Evolutionary conservation across 2,797 vertebrate genomes (phyloP), one percentile per base, ranked within the genome.

Genomic region (Nasua narica): DNA sequence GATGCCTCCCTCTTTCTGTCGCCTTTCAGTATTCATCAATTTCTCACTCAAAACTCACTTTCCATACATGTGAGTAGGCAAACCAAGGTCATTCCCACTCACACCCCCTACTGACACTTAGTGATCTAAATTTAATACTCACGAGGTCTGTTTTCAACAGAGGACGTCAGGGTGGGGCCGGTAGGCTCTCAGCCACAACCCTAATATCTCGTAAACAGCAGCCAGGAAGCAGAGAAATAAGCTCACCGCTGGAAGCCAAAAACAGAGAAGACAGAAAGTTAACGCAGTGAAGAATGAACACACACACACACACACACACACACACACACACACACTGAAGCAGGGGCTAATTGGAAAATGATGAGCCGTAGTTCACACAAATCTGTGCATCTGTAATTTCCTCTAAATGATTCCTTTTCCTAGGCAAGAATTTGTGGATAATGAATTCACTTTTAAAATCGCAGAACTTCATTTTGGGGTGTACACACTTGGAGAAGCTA

Each of bases 401-500:
- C 54, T 52, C 76, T 83, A 92, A 95, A 92, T 18, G 7, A 21
- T 35, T 92, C 7, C 91, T 95, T 95, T 94, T 95, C 84, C 90
- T 25, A 77, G 70, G 78, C 15, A 86, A 94, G 74, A 91, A 83
- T 90, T 95, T 97, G 32, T 74, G 62, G n/a, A 32, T 81, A 95
- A 92, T 86, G 56, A 56, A 69, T 91, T 93, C 65, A 86, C 84
- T 84, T 58, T 93, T 94, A 95, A 98, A 97, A 97, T 72, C 37
- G 37, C 23, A 95, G 67, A 96, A 88, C 3, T 77, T 96, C 94
- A 83, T 48, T 77, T 95, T 87, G 67, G 62, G 69, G 32, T 93
- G 46, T 88, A 54, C n/a, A 91, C 18, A 69, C 77, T 96, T 81
- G 46, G 37, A 46, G 72, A 85, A 52, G 48, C 35, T 76, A 16